Conservation (phyloP, 2,113 vertebrate genomes). For the Ophiodon elongatus region DNA sequence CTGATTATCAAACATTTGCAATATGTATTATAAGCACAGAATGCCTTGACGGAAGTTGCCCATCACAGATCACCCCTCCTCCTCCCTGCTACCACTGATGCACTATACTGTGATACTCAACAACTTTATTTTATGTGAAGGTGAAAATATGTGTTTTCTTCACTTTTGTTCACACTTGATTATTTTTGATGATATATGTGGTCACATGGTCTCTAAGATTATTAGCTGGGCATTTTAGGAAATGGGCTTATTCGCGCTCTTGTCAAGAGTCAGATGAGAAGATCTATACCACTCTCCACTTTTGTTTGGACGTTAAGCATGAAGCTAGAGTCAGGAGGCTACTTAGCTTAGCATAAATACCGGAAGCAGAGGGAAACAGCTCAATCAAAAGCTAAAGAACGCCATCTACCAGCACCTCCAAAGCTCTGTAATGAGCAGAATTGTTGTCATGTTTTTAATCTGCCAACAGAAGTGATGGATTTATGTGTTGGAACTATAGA, state of each 20-base stretch:
- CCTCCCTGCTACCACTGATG: slow-evolving; percentile 1
- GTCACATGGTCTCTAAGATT: background rate
- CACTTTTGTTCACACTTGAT: background rate
- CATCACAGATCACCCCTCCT: slow-evolving; percentile 54
- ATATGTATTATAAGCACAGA: background rate
- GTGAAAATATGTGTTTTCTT: background rate
- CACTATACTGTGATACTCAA: slow-evolving; percentile 5
- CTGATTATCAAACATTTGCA: background rate
- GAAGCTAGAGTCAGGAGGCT: background rate
- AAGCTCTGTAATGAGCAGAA: background rate
- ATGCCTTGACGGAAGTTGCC: slow-evolving; percentile 54
- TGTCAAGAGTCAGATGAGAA: background rate
- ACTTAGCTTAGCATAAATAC: background rate
- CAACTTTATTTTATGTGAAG: slow-evolving; percentile 9
- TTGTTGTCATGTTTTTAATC: too few species aligned
- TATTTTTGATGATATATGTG: background rate
- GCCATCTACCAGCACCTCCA: background rate
- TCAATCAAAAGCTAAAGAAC: background rate
- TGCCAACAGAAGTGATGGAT: background rate
- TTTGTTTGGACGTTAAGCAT: too few species aligned
- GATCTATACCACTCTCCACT: background rate
- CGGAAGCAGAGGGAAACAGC: too few species aligned
- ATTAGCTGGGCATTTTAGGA: background rate
- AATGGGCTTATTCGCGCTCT: background rate
- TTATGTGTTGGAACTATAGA: background rate